phyloP scores from a whole-genome alignment of 2,888 invertebrate genomes.

The Noctua janthe region DNA sequence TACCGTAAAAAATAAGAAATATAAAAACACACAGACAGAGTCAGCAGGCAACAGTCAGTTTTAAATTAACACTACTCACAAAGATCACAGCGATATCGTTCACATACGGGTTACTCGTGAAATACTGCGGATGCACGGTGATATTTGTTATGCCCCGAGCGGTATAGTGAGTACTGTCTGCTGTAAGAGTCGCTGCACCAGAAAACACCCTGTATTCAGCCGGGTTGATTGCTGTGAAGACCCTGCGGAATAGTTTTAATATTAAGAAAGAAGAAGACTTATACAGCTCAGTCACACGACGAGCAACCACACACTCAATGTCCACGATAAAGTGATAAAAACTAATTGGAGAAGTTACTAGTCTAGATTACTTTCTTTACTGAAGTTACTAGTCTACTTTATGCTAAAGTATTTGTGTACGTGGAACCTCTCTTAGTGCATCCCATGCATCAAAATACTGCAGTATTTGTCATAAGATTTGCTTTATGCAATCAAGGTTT shows the following conservation, averaged over 20 bases:
- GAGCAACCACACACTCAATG: too few species aligned
- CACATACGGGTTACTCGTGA: neutral
- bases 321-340: neutral
- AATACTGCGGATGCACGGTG: conserved; percentile 62
- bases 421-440: neutral
- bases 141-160: conserved; percentile 63
- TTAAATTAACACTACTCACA: conserved; percentile 26
- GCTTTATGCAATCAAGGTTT: neutral
- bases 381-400: too few species aligned
- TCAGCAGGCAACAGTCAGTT: neutral
- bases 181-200: conserved; percentile 60
- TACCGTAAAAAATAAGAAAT: neutral
- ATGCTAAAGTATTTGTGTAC: neutral
- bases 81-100: conserved; percentile 45
- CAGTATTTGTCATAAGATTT: neutral
- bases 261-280: neutral
- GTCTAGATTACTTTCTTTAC: neutral
- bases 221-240: conserved; percentile 30
- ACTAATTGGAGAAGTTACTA: neutral
- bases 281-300: too few species aligned
- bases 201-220: conserved; percentile 68
- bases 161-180: conserved; percentile 50
- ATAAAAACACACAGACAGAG: neutral
- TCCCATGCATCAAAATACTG: neutral
- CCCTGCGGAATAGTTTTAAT: conserved; percentile 40